phyloP scores from a whole-genome alignment of 2,797 vertebrate species.

The Chelon auratus region DNA sequence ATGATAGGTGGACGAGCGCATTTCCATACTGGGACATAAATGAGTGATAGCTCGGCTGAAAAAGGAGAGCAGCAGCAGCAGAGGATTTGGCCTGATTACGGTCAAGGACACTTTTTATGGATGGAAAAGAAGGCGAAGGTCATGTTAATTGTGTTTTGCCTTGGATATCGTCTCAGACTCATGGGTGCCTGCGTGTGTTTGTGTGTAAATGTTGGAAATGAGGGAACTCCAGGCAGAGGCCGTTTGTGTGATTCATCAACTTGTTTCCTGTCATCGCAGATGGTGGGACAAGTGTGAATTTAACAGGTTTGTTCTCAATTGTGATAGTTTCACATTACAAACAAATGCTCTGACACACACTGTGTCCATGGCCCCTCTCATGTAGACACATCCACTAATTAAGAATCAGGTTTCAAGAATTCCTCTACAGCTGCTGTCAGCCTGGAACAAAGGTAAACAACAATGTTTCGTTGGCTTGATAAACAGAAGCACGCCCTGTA shows the following conservation, averaged over 20 bases:
- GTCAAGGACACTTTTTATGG: constrained; percentile 52
- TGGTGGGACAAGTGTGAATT: not conserved
- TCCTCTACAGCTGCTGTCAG: not conserved
- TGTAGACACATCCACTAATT: not conserved
- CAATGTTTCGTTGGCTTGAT: not conserved
- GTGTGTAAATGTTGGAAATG: constrained; percentile 16
- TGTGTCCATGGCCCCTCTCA: not conserved
- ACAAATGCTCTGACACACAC: not conserved
- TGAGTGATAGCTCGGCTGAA: constrained; percentile 13
- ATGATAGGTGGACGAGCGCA: constrained; percentile 1
- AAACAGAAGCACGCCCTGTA: not conserved
- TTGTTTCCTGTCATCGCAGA: not conserved
- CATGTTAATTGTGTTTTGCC: constrained; percentile 47
- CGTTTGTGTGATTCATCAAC: constrained; percentile 24
- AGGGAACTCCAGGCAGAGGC: constrained; percentile 9
- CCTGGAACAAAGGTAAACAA: constrained; percentile 18
- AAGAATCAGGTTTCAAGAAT: not conserved
- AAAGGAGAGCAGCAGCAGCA: constrained; percentile 30
- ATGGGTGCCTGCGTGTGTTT: constrained; percentile 4
- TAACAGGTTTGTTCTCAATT: not conserved
- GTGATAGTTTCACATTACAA: not conserved
- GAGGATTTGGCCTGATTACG: constrained; percentile 58
- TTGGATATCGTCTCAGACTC: constrained; percentile 49
- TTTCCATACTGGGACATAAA: constrained; percentile 11
- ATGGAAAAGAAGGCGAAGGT: constrained; percentile 52